Base-by-base conservation (phyloP, 2,113 vertebrate genomes). In the Cochlearius cochlearius region DNA sequence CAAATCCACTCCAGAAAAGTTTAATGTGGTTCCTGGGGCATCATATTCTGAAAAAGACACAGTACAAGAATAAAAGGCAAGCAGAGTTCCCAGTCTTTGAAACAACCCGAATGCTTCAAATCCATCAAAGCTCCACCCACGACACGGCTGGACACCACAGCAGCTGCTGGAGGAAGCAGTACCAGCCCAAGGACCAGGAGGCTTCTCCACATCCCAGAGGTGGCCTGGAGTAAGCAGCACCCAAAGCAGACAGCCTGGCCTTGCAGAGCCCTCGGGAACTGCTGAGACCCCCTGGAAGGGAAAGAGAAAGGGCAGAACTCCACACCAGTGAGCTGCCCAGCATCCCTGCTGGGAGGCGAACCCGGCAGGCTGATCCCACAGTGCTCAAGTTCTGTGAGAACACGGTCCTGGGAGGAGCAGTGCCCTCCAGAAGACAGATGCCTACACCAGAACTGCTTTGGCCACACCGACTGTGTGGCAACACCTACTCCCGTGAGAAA, bases 1-100 rank as follows among this genome's bases (percentile, higher is more conserved):
- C 41, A 64, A 73, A 60, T 80, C 75, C 84, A 89, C n/a, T 86
- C 50, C 72, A 92, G 41, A 95, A 69, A 92, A 94, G 72, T 91
- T 94, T 92, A 92, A 94, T 89, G 39, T 23, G 15, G 49, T 69
- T 79, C 45, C 79, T 83, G 45, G 62, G 67, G 72, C 79, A 76
- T 60, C 16, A 30, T 60, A 53, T 29, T 66, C 83, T 32, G 7
- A 26, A 63, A 62, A 62, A 36, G 45, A 80, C 77, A 92, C 53
- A 93, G 36, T 69, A 87, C 49, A 90, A 76, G 55, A 63, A 62
- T 79, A 60, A 75, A 79, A 85, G 34, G 47, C 71, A 82, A 88
- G 56, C 38, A 63, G 60, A 90, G 71, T 67, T 62, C 52, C 26
- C 66, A 18, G 43, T 50, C 56, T 50, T 82, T 68, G 38, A 82